Evolutionary conservation across 2,113 vertebrate species (phyloP).

Genomic region (Merops nubicus): DNA sequence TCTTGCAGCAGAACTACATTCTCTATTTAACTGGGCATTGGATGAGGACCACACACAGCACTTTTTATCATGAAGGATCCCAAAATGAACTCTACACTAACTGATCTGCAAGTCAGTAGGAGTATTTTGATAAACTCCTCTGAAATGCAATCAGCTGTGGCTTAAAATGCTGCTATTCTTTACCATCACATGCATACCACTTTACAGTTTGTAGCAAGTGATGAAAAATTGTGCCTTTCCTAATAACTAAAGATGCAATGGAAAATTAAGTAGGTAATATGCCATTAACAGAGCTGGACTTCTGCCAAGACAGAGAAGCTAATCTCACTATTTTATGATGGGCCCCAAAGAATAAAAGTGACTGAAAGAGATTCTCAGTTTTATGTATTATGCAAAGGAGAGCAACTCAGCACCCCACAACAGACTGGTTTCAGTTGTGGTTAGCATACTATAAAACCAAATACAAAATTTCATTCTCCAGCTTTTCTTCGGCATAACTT

Average conservation of each 20-base stretch:
- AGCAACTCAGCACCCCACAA: neutral
- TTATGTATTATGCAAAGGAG: neutral
- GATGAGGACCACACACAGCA: neutral
- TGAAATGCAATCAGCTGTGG: neutral
- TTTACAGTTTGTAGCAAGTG: neutral
- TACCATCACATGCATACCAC: neutral
- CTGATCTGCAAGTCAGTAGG: neutral
- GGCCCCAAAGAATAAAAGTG: neutral
- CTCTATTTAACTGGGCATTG: neutral
- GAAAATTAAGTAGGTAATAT: neutral
- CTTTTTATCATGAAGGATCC: neutral
- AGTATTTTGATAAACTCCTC: neutral
- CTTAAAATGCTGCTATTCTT: neutral
- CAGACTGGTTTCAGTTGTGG: neutral
- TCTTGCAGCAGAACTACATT: neutral
- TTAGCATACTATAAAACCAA: neutral
- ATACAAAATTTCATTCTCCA: neutral
- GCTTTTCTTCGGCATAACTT: accelerated
- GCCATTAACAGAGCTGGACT: neutral
- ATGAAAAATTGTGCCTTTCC: neutral
- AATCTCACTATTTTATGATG: neutral
- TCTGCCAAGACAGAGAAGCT: neutral
- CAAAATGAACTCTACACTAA: neutral
- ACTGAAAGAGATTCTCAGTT: neutral
- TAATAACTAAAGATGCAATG: neutral